Conservation (phyloP, 2,797 vertebrate species). For the Acanthopagrus latus region DNA sequence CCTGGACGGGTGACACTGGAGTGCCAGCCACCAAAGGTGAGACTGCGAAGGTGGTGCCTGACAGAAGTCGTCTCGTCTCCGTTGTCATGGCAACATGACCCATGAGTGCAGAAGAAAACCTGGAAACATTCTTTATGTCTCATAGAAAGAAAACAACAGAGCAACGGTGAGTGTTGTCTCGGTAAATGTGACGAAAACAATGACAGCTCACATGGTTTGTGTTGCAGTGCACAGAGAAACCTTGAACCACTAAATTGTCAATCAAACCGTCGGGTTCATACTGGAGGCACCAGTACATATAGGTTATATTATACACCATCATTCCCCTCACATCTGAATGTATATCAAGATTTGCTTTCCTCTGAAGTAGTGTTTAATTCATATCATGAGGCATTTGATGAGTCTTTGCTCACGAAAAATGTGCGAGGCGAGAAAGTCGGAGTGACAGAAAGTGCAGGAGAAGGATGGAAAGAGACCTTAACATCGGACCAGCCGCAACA, state of each 20-base stretch:
- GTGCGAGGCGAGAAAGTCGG: constrained; percentile 16
- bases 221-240: background rate
- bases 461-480: constrained; percentile 58
- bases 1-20: constrained; percentile 61
- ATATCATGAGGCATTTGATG: constrained; percentile 8
- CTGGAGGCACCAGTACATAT: background rate
- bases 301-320: background rate
- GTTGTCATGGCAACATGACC: constrained; percentile 91
- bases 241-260: background rate
- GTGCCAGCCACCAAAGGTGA: constrained; percentile 86
- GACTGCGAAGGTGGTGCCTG: constrained; percentile 93
- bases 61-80: constrained; percentile 85
- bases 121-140: constrained; percentile 30
- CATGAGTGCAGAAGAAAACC: constrained; percentile 70
- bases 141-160: constrained; percentile 4
- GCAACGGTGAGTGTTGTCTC: background rate
- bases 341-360: background rate
- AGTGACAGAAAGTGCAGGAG: constrained; percentile 39
- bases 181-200: background rate
- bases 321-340: background rate
- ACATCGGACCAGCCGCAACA: constrained; percentile 77
- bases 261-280: background rate
- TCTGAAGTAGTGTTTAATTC: constrained; percentile 14
- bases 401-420: constrained; percentile 29
- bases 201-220: background rate